Conservation (phyloP, 2,888 invertebrate genomes). For the Drosophila anceps region DNA sequence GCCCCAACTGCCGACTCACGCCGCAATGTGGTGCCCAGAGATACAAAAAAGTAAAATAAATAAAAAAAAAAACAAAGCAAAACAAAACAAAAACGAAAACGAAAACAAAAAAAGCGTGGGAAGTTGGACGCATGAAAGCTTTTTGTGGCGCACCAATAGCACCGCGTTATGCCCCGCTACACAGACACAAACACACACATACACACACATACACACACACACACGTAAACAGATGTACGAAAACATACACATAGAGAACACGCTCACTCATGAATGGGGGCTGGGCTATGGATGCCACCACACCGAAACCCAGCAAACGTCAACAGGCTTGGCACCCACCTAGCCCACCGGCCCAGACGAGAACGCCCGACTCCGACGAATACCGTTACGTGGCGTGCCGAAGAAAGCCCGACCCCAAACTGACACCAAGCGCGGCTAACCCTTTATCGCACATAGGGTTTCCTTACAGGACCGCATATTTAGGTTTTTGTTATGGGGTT, state of each 20-base stretch:
- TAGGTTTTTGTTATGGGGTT: slow-evolving; percentile 86
- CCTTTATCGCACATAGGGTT: slow-evolving; percentile 86
- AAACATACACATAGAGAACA: slow-evolving; percentile 22
- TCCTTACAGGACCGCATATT: slow-evolving; percentile 86
- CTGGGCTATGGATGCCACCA: slow-evolving; percentile 44
- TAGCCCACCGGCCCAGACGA: slow-evolving; percentile 43
- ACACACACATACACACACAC: not conserved
- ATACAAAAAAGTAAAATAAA: slow-evolving; percentile 24
- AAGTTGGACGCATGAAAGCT: slow-evolving; percentile 84
- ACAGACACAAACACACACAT: slow-evolving; percentile 37
- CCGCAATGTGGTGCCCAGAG: slow-evolving; percentile 59
- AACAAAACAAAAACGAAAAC: slow-evolving; percentile 24
- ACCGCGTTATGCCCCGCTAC: slow-evolving; percentile 85
- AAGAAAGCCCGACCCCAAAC: slow-evolving; percentile 83
- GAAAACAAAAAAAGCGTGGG: slow-evolving; percentile 58
- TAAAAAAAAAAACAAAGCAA: slow-evolving; percentile 39
- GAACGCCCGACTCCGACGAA: slow-evolving; percentile 61
- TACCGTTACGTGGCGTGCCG: slow-evolving; percentile 75
- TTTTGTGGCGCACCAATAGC: slow-evolving; percentile 86
- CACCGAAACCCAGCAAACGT: slow-evolving; percentile 7
- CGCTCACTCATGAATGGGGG: slow-evolving; percentile 56
- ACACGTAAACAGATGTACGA: no score
- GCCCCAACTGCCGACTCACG: slow-evolving; percentile 19
- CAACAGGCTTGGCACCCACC: slow-evolving; percentile 22
- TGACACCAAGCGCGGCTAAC: slow-evolving; percentile 86